Base-by-base conservation (phyloP, 2,113 vertebrate species). In the Dipodomys ordii region DNA sequence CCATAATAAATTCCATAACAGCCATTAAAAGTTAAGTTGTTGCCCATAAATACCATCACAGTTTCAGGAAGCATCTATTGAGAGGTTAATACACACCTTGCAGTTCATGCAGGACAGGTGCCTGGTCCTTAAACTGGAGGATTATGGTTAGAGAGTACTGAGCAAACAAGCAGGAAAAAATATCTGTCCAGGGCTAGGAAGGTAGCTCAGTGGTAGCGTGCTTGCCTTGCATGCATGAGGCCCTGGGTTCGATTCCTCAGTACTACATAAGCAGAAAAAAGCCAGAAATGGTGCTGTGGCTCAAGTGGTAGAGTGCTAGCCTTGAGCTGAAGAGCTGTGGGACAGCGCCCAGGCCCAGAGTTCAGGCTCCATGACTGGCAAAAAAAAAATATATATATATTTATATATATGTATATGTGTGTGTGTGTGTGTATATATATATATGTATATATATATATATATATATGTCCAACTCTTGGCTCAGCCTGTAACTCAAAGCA, bases 401-500 rank as follows among this genome's bases (percentile, higher is more conserved):
- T 6, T 39, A 39, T 39, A 39, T 39, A 39, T 39, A 3, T 90
- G 62, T 77, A n/a, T n/a, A n/a, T n/a, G n/a, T n/a, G n/a, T n/a
- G n/a, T n/a, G n/a, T n/a, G n/a, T n/a, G n/a, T n/a, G n/a, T n/a
- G n/a, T 5, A 39, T 39, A 39, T 39, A 39, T 5, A 39, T 39
- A 39, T 39, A 39, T 39, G 6, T 39, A 3, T 90, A 39, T 5
- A 39, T 39, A 39, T 39, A 39, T 5, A 39, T 39, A 39, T 39
- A 39, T 39, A 39, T 39, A 3, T 90, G 62, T 77, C 68, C 18
- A 19, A 74, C 62, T 35, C 94, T 57, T 82, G 57, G 30, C 19
- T 86, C 46, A 87, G 80, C n/a, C 16, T 60, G 20, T 76, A 77
- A 62, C 91, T 79, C 27, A 18, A 91, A 83, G 79, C 57, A 82